Conservation (phyloP, 2,888 invertebrate species). For the Coleophora flavipennella region DNA sequence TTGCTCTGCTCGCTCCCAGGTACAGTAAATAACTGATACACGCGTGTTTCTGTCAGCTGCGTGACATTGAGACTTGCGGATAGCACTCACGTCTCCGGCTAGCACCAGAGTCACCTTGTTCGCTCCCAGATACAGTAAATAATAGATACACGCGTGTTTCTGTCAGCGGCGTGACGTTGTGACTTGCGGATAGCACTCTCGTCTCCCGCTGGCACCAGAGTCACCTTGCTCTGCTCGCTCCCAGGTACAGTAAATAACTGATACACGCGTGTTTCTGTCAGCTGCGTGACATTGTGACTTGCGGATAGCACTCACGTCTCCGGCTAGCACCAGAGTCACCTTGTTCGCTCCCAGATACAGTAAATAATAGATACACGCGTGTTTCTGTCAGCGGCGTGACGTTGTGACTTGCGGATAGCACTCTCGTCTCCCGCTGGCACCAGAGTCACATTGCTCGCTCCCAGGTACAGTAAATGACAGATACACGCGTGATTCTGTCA, state of each 20-base stretch:
- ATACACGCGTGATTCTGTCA: constrained; percentile 86
- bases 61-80: too few species aligned
- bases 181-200: constrained; percentile 93
- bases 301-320: constrained; percentile 91
- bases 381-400: too few species aligned
- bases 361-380: background rate
- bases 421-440: too few species aligned
- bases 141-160: too few species aligned
- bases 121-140: constrained; percentile 76
- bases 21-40: too few species aligned
- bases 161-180: too few species aligned
- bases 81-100: constrained; percentile 91
- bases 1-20: too few species aligned
- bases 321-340: constrained; percentile 91
- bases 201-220: constrained; percentile 91
- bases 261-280: constrained; percentile 82
- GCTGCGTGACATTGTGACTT: constrained; percentile 94
- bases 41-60: constrained; percentile 83
- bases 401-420: too few species aligned
- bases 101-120: constrained; percentile 92
- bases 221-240: constrained; percentile 91
- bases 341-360: constrained; percentile 84
- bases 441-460: too few species aligned
- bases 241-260: constrained; percentile 73
- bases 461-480: too few species aligned